Base-by-base conservation (phyloP, 2,888 invertebrate genomes). In the Drosophila barbarae region DNA sequence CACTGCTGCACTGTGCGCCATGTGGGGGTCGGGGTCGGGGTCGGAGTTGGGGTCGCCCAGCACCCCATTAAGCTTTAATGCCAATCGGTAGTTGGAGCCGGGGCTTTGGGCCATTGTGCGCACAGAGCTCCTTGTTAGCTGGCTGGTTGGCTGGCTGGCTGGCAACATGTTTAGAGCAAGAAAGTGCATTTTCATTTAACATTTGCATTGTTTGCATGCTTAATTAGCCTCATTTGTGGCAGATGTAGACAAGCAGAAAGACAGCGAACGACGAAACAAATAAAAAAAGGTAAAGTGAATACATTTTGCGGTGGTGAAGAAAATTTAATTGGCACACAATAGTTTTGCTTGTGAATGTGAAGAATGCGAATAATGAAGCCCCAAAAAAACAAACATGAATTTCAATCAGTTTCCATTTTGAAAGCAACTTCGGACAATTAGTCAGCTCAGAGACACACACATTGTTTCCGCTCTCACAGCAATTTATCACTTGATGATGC, bases 51-150 rank as follows among this genome's bases (percentile, higher is more conserved):
- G 44, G 44, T 51, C 65, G 71, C 58, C 67, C 53, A 38, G 47
- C 63, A 58, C 56, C 75, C 71, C 83, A 79, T 79, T 83, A 83
- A 67, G 65, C 66, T 69, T 64, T 74, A 76, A 76, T 79, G 54
- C 55, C 69, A 71, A 81, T 76, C 46, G 70, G 56, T 36, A 52
- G 57, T 46, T 9, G 58, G 36, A 47, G 56, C 53, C 15, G 30
- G 35, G 35, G 41, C 54, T 56, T 56, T 36, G 32, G 41, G 13
- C 51, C 42, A 44, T 51, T 44, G 42, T 63, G 50, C 13, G 35
- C 30, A 9, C 18, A 7, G 10, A 34, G 28, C 34, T 23, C 36
- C 36, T 59, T 21, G 57, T 34, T 58, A 12, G 53, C 44, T 44
- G 18, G 46, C 30, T 46, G 44, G 39, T 13, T 41, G 39, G 39